These are phyloP conservation scores for Pachypanchax playfairii DNA, from an alignment of 2,113 vertebrate species.

Conservation along the genomic window DNA sequence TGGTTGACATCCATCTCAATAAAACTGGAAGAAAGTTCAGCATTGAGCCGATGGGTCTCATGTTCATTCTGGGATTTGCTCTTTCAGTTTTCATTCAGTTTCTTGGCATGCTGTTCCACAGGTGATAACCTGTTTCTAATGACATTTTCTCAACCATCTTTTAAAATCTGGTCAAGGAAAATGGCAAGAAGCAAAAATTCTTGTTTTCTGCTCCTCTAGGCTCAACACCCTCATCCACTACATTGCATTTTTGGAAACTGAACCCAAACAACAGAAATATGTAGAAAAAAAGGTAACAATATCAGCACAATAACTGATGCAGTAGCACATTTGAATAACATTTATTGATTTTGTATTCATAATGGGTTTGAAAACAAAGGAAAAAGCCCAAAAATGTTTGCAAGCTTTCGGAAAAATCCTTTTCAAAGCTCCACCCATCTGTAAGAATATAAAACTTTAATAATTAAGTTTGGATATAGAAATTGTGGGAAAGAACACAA, in stretches of 20 bases:
- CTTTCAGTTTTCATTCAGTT: conserved; percentile 50
- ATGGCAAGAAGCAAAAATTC: not conserved
- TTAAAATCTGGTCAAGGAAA: not conserved
- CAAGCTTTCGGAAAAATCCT: too few relatives aligned
- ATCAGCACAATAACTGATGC: too few relatives aligned
- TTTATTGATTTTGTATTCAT: too few relatives aligned
- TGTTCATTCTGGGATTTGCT: conserved; percentile 68
- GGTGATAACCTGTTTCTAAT: conserved; percentile 39
- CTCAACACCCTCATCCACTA: not conserved
- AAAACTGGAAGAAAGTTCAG: accelerated
- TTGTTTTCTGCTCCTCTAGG: not conserved
- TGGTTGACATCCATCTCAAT: not conserved
- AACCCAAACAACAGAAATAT: too few relatives aligned
- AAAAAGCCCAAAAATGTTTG: too few relatives aligned
- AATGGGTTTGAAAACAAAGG: too few relatives aligned
- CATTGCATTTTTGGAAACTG: not conserved
- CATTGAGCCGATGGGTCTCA: conserved; percentile 59
- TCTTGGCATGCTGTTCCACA: conserved; percentile 66
- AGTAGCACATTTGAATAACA: too few relatives aligned
- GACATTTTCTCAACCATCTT: not conserved
- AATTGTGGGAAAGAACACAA: too few relatives aligned
- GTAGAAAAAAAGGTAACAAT: too few relatives aligned
- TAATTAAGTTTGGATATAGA: too few relatives aligned
- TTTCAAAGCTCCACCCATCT: too few relatives aligned
- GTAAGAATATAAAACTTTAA: too few relatives aligned